Evolutionary conservation across 2,888 invertebrate species (phyloP).

Genomic region (Sphaeridia pumilis): DNA sequence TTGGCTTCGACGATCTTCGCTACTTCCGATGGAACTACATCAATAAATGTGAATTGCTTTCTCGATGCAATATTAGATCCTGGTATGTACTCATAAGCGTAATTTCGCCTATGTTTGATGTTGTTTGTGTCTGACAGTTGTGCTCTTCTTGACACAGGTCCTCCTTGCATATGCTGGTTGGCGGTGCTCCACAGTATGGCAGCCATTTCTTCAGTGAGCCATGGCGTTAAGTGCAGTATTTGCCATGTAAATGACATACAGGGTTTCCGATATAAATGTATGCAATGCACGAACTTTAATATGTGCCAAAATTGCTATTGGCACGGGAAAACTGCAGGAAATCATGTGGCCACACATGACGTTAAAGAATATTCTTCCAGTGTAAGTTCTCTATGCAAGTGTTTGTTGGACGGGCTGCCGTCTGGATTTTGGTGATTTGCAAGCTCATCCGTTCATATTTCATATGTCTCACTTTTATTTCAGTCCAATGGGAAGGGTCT

Average conservation of each 20-base stretch:
- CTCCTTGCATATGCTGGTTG: slow-evolving; percentile 91
- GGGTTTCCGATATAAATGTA: slow-evolving; percentile 96
- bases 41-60: slow-evolving; percentile 79
- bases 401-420: too few relatives aligned
- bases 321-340: slow-evolving; percentile 81
- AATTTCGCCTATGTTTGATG: too few relatives aligned
- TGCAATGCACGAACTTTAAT: slow-evolving; percentile 93
- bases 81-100: too few relatives aligned
- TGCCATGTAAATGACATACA: slow-evolving; percentile 83
- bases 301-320: slow-evolving; percentile 99
- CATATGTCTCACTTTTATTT: slow-evolving; percentile 44
- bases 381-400: slow-evolving; percentile 60
- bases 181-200: slow-evolving; percentile 87
- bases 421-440: too few relatives aligned
- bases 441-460: too few relatives aligned
- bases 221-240: slow-evolving; percentile 87
- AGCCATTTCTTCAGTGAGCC: slow-evolving; percentile 71
- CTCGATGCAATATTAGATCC: slow-evolving; percentile 93
- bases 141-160: too few relatives aligned
- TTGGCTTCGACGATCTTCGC: slow-evolving; percentile 78
- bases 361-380: slow-evolving; percentile 96
- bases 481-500: slow-evolving; percentile 95
- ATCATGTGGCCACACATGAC: slow-evolving; percentile 89
- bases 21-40: slow-evolving; percentile 15
- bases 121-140: too few relatives aligned